Evolutionary conservation across 1,140 invertebrate species (phyloP).

Genomic region (Harlomillsia oculata): DNA sequence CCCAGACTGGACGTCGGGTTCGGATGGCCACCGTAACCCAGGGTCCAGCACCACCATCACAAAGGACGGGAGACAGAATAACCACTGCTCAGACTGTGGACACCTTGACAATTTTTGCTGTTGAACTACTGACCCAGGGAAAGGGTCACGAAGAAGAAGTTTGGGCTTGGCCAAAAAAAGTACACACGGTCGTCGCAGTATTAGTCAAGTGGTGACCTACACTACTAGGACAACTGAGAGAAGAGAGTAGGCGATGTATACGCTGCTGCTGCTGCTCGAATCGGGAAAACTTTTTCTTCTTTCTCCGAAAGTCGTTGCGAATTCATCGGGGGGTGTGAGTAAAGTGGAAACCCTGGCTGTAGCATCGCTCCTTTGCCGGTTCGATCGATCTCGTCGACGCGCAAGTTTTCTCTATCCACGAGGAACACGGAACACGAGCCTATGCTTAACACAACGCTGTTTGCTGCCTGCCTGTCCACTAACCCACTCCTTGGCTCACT

Average conservation of each 20-base stretch:
- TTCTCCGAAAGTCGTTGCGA: constrained; percentile 1
- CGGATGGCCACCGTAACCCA: too few species aligned
- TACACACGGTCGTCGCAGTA: too few species aligned
- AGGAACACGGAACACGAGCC: too few species aligned
- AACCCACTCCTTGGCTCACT: not conserved
- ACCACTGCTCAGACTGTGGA: too few species aligned
- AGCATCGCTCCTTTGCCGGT: constrained; percentile 11
- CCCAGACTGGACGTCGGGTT: too few species aligned
- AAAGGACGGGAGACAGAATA: too few species aligned
- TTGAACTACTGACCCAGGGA: not conserved
- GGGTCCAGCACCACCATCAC: too few species aligned
- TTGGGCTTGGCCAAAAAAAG: not conserved
- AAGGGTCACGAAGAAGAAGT: not conserved
- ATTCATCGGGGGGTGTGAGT: constrained; percentile 10
- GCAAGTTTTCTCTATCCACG: constrained; percentile 12
- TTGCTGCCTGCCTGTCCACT: too few species aligned
- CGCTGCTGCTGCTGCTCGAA: not conserved
- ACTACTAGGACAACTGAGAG: too few species aligned
- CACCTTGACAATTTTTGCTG: too few species aligned
- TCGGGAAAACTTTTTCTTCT: not conserved
- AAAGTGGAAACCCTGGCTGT: not conserved
- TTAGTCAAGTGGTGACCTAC: too few species aligned
- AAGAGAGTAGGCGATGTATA: not conserved
- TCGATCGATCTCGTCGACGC: not conserved
- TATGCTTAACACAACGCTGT: too few species aligned